phyloP scores from a whole-genome alignment of 2,888 invertebrate genomes.

The Dorcus parallelipipedus region DNA sequence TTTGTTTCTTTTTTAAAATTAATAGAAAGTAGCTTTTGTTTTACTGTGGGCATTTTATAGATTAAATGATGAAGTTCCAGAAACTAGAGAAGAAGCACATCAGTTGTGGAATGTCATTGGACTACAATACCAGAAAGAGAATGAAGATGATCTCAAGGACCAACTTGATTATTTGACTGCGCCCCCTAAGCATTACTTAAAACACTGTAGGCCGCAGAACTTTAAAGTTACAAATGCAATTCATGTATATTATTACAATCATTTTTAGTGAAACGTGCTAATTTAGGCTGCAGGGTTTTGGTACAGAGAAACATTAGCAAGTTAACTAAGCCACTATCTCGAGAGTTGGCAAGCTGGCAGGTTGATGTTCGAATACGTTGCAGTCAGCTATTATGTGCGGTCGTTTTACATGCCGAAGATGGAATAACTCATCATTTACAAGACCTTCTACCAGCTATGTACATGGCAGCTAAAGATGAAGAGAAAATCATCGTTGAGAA shows the following conservation, averaged over 20 bases:
- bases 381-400: slow-evolving; percentile 68
- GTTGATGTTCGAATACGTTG: slow-evolving; percentile 65
- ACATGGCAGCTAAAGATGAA: slow-evolving; percentile 56
- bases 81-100: slow-evolving; percentile 62
- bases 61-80: slow-evolving; percentile 75
- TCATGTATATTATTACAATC: background rate
- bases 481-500: slow-evolving; percentile 62
- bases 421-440: slow-evolving; percentile 68
- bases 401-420: slow-evolving; percentile 71
- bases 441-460: slow-evolving; percentile 56
- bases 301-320: slow-evolving; percentile 73
- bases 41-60: slow-evolving; percentile 41
- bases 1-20: too few relatives aligned
- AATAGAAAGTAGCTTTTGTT: background rate
- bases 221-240: background rate
- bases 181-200: slow-evolving; percentile 70
- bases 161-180: slow-evolving; percentile 71
- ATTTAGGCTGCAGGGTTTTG: slow-evolving; percentile 79
- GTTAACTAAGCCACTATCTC: slow-evolving; percentile 66
- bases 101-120: slow-evolving; percentile 73
- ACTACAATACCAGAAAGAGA: slow-evolving; percentile 76
- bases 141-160: slow-evolving; percentile 83
- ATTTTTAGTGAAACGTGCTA: slow-evolving; percentile 67
- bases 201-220: slow-evolving; percentile 48
- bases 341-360: slow-evolving; percentile 76